Evolutionary conservation across 2,113 vertebrate species (phyloP).

Genomic region (Mustela lutreola): DNA sequence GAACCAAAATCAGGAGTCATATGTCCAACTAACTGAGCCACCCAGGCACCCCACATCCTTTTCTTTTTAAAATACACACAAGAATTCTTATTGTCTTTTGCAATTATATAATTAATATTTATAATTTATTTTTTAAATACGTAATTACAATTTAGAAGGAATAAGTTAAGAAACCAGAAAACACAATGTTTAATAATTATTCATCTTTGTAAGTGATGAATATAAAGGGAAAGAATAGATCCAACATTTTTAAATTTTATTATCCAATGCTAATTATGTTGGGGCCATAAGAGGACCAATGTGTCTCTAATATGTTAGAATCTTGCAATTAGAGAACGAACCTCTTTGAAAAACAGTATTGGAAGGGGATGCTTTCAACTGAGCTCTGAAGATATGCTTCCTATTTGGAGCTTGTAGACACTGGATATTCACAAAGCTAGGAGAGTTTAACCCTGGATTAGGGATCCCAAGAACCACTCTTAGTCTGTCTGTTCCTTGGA

Average conservation of each 20-base stretch:
- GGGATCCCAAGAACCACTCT: neutral
- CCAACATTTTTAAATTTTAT: neutral
- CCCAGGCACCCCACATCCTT: neutral
- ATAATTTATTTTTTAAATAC: neutral
- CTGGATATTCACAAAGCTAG: neutral
- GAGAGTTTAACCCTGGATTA: neutral
- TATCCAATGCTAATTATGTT: neutral
- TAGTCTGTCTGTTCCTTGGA: neutral
- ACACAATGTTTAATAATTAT: constrained; percentile 30
- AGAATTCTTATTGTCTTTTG: constrained; percentile 21
- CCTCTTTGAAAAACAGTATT: neutral
- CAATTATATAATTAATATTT: neutral
- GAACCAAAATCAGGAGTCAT: neutral
- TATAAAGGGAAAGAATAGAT: constrained; percentile 20
- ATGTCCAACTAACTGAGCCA: neutral
- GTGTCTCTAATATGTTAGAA: neutral
- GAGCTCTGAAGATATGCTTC: constrained; percentile 6
- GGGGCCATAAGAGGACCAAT: neutral
- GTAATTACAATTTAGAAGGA: constrained; percentile 63
- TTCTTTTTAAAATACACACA: constrained; percentile 23
- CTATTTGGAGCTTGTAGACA: neutral
- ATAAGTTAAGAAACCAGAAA: neutral
- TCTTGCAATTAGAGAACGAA: neutral
- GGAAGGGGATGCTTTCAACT: neutral
- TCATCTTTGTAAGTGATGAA: constrained; percentile 29